phyloP scores from a whole-genome alignment of 1,140 invertebrate genomes.

The Orussus abietinus region DNA sequence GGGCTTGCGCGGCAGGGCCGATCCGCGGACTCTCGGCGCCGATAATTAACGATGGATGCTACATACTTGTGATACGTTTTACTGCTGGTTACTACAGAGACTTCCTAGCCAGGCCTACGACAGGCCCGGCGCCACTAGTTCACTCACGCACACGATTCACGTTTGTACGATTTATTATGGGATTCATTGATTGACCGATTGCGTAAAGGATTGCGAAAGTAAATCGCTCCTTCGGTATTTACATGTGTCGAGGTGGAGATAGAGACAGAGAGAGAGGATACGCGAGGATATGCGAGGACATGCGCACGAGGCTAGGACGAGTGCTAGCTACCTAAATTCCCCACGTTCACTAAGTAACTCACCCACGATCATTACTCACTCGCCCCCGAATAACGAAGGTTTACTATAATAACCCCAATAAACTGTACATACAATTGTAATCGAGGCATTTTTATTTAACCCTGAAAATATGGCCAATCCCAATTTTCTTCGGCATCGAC shows the following conservation, averaged over 20 bases:
- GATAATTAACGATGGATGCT: constrained; percentile 50
- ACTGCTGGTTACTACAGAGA: constrained; percentile 56
- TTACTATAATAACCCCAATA: constrained; percentile 13
- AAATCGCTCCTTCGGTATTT: constrained; percentile 35
- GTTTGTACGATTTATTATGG: constrained; percentile 46
- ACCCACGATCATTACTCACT: constrained; percentile 5
- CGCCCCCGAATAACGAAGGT: constrained; percentile 9
- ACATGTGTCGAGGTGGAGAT: constrained; percentile 19
- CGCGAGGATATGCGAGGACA: constrained; percentile 25
- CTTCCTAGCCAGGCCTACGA: constrained; percentile 46
- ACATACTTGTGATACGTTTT: constrained; percentile 56
- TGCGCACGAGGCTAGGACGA: constrained; percentile 52
- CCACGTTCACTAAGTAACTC: constrained; percentile 9
- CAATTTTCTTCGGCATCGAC: no score
- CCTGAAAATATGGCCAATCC: no score
- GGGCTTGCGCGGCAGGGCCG: no score
- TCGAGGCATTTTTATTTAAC: no score
- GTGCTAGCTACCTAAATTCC: constrained; percentile 49
- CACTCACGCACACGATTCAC: constrained; percentile 53
- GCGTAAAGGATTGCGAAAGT: constrained; percentile 36
- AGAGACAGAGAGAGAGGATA: constrained; percentile 16
- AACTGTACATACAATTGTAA: constrained; percentile 11
- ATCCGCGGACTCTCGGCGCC: constrained; percentile 36
- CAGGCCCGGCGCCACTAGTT: constrained; percentile 50
- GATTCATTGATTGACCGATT: constrained; percentile 49